Conservation (phyloP, 1,140 invertebrate genomes). For the Drosophila aff. region DNA sequence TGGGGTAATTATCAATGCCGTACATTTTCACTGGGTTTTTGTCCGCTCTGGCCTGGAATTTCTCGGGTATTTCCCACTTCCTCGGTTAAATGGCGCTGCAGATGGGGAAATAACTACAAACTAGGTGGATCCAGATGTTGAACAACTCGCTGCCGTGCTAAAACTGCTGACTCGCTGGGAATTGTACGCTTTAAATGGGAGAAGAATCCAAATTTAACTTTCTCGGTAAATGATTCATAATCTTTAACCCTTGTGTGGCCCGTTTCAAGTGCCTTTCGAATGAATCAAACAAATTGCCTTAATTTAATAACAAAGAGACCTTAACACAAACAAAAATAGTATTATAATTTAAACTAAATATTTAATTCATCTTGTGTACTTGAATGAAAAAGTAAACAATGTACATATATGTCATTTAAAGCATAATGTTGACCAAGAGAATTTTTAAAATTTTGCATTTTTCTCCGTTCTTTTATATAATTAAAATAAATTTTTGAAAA, state of each 20-base stretch:
- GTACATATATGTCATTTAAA: background rate
- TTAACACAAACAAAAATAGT: background rate
- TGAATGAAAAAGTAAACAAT: background rate
- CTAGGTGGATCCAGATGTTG: slow-evolving; percentile 26
- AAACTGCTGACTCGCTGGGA: slow-evolving; percentile 73
- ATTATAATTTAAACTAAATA: too few relatives aligned
- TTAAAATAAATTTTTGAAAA: background rate
- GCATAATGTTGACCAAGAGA: background rate
- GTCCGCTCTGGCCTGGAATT: background rate
- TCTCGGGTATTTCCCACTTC: slow-evolving; percentile 17
- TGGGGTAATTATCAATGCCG: slow-evolving; percentile 79
- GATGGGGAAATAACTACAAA: slow-evolving; percentile 25
- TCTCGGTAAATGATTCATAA: slow-evolving; percentile 72
- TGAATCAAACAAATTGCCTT: background rate
- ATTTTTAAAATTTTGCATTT: background rate
- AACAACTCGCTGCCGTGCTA: slow-evolving; percentile 43
- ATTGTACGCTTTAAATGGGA: slow-evolving; percentile 72
- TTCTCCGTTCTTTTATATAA: background rate
- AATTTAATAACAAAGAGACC: background rate
- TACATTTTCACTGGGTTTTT: slow-evolving; percentile 59
- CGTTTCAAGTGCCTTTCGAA: background rate
- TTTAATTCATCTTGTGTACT: too few relatives aligned
- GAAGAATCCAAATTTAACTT: slow-evolving; percentile 80
- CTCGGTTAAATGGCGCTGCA: slow-evolving; percentile 43
- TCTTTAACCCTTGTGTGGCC: slow-evolving; percentile 58